These are phyloP conservation scores for Poeciliopsis turneri DNA, from an alignment of 2,797 vertebrate genomes.

Conservation along the genomic window DNA sequence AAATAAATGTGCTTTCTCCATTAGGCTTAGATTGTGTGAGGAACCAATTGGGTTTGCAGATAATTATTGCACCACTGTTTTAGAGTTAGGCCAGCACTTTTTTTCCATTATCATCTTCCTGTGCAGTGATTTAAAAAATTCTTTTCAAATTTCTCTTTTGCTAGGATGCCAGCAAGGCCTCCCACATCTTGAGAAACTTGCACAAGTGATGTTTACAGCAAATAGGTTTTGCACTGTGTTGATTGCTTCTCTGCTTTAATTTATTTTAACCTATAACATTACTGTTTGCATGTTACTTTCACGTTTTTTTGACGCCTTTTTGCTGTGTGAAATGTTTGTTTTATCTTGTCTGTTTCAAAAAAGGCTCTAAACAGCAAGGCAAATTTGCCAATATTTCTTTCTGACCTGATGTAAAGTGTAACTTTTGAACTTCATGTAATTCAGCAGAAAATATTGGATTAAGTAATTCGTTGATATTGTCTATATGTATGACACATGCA, in stretches of 20 bases:
- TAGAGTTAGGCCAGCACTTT: background rate
- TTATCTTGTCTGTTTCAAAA: background rate
- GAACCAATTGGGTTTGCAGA: background rate
- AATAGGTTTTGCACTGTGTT: slow-evolving; percentile 32
- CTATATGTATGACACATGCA: slow-evolving; percentile 1
- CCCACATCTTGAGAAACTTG: slow-evolving; percentile 33
- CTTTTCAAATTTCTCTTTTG: slow-evolving; percentile 28
- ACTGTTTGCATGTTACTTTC: slow-evolving; percentile 24
- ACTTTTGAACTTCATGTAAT: background rate
- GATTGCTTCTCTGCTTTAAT: slow-evolving; percentile 23
- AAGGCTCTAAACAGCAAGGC: slow-evolving; percentile 7
- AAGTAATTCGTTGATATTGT: background rate
- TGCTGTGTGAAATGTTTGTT: slow-evolving; percentile 22
- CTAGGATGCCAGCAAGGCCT: slow-evolving; percentile 41
- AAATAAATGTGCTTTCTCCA: background rate
- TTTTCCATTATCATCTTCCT: background rate
- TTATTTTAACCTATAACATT: slow-evolving; percentile 40
- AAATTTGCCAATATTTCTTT: slow-evolving; percentile 6
- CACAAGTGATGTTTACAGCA: slow-evolving; percentile 22
- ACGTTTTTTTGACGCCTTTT: slow-evolving; percentile 2
- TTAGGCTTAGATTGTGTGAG: background rate
- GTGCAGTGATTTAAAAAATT: background rate
- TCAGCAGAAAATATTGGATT: slow-evolving; percentile 2
- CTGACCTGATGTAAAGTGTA: background rate
- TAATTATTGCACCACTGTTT: background rate